Base-by-base conservation (phyloP, 2,113 vertebrate species). In the Misgurnus anguillicaudatus region DNA sequence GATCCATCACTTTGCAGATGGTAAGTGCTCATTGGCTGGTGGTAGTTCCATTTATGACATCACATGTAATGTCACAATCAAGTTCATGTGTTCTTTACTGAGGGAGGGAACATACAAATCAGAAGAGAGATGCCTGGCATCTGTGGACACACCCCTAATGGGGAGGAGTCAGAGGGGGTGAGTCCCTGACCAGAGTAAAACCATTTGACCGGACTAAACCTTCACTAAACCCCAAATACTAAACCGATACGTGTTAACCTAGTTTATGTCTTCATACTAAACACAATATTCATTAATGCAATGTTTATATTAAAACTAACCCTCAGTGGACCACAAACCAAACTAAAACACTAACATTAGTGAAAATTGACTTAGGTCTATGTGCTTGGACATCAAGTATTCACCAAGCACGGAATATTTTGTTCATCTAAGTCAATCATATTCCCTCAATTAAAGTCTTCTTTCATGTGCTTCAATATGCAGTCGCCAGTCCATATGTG, bases 1-100 rank as follows among this genome's bases (percentile, higher is more conserved):
- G 87, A 53, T 88, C 91, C 0, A 79, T 91, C 83, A 89, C 87
- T 73, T 89, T 95, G 69, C 92, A 93, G 62, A 90, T 94, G 92
- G 95, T 97, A 91, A 91, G 89, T 90, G 4, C 82, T 36, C 13
- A 39, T 38, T 24, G 64, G 9, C 16, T 36, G 39, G 39, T n/a
- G 21, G 70, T 7, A 75, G 66, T 67, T 70, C 71, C 1, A 0
- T 47, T 39, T 24, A 64, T 71, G 61, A 69, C 57, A 53, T 71
- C 67, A 47, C 39, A 11, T 53, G 47, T 45, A 47, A 77, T 21
- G 47, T 62, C 71, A 66, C 76, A 79, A n/a, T 77, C 83, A 39
- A 41, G 42, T 61, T 86, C 68, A 84, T 89, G 80, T 90, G 79
- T 87, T 88, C 85, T 68, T 89, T 79, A 86, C 83, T 88, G 90